Evolutionary conservation across 2,797 vertebrate genomes (phyloP), one percentile per base, ranked within the genome.

Genomic region (Mergus octosetaceus): DNA sequence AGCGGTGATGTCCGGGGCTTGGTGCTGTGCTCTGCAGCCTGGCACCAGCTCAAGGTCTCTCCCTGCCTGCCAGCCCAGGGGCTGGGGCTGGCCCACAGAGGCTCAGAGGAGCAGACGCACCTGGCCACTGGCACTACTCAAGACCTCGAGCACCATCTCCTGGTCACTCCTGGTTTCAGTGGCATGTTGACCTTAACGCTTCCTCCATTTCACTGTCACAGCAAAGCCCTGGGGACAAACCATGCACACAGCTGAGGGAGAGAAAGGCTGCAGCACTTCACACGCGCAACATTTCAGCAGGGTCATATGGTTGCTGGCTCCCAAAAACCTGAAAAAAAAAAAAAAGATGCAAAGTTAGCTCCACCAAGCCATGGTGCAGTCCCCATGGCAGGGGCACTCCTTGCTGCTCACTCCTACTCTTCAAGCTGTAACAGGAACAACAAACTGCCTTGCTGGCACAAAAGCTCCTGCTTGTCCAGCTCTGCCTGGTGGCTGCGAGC

Each of bases 141-240:
- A 96, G 93, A 94, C 94, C 88, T 97, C 91, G 97, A 98, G 97
- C 98, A 97, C 97, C 98, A 98, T 94, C 98, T 98, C 97, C 98
- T 98, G 97, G 97, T 94, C 97, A 97, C 61, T 89, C 73, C 64
- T 25, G 79, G 94, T 96, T 94, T 96, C 76, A 73, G 76, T 91
- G 92, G 70, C 57, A 92, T 32, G 36, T 47, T 47, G 38, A 38
- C 94, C 82, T 76, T 72, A 61, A 4, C 0, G 16, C 36, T 64
- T 73, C 80, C 53, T 66, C 83, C 15, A 2, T n/a, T 41, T 43
- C 89, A 69, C 86, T 56, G 21, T 64, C 80, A 61, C n/a, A 1
- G 3, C 82, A 81, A 45, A 89, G 61, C 38, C 28, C 24, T 36
- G 24, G 64, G 75, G 62, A 84, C 51, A 64, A 91, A 47, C 11